Evolutionary conservation across 2,888 invertebrate species (phyloP), one percentile per base, ranked within the genome.

Genomic region (Caenorhabditis sp.): DNA sequence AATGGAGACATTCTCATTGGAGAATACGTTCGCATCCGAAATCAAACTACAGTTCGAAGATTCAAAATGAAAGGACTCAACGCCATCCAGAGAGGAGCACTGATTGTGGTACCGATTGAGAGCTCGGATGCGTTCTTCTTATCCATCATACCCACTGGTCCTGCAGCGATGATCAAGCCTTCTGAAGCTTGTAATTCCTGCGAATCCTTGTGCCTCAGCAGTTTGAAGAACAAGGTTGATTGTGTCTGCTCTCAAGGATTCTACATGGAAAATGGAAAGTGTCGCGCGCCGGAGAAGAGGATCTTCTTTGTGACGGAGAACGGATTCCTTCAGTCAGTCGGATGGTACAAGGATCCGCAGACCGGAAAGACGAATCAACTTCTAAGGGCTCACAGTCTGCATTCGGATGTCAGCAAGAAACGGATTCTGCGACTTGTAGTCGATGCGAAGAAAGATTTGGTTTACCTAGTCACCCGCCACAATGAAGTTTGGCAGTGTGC

Each of bases 401-500:
- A 78, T 50, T 35, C 40, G 11, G 64, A 58, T n/a, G 13, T 82
- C 1, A 64, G 47, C 20, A 62, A 64, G 35, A 71, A 74, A 40
- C 20, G 82, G 11, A 80, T 84, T 9, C 26, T 69, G 6, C 26
- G 61, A 15, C 26, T 85, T 11, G 84, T 67, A 11, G 60, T 72
- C 11, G 84, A 82, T 62, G 44, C 69, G 20, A 74, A 74, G 55
- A 64, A 64, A 11, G 72, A 76, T 35, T 13, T 76, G 53, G 85
- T 81, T 6, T 82, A 83, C 35, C 82, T 78, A n/a, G 68, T 76
- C 9, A 82, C 80, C 9, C 62, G 64, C 20, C 35, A 47, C 20
- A 86, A 86, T 55, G 83, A 85, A 58, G 67, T 86, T 0, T 86
- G 80, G 80, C 93, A 94, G 90, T 95, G 95, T 92, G 95, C 95